phyloP scores from a whole-genome alignment of 2,888 invertebrate genomes.

The Coecobrya sp. region DNA sequence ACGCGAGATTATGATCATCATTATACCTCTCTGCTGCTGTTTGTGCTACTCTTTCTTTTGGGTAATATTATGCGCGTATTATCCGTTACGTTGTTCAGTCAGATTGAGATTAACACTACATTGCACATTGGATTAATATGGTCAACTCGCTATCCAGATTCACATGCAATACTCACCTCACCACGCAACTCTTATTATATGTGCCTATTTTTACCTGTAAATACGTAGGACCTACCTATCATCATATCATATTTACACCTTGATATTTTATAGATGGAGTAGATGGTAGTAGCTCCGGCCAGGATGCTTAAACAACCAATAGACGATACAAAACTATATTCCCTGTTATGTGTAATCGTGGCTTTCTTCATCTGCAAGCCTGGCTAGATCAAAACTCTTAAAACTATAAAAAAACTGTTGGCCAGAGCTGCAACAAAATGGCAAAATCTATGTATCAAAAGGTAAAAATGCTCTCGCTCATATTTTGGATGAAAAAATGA shows the following conservation, averaged over 20 bases:
- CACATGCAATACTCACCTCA: constrained; percentile 6
- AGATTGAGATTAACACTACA: neutral
- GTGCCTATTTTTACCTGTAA: constrained; percentile 40
- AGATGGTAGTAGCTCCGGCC: neutral
- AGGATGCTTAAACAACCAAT: neutral
- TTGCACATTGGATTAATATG: neutral
- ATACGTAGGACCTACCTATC: neutral
- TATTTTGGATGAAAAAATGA: neutral
- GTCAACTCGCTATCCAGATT: neutral
- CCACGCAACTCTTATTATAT: constrained; percentile 28
- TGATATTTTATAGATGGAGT: constrained; percentile 10
- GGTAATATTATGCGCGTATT: neutral
- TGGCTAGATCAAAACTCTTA: neutral
- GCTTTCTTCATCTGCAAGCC: neutral
- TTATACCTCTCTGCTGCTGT: neutral
- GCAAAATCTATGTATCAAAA: constrained; percentile 5
- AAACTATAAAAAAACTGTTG: constrained; percentile 8
- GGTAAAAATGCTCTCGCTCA: constrained; percentile 16
- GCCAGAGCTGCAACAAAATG: neutral
- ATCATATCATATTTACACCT: constrained; percentile 18
- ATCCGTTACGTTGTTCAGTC: constrained; percentile 11
- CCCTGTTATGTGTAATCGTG: neutral
- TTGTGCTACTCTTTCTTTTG: neutral
- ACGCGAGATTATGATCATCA: constrained; percentile 1
- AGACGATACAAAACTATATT: neutral